Evolutionary conservation across 1,140 invertebrate species (phyloP).

Genomic region (Oncopeltus fasciatus): DNA sequence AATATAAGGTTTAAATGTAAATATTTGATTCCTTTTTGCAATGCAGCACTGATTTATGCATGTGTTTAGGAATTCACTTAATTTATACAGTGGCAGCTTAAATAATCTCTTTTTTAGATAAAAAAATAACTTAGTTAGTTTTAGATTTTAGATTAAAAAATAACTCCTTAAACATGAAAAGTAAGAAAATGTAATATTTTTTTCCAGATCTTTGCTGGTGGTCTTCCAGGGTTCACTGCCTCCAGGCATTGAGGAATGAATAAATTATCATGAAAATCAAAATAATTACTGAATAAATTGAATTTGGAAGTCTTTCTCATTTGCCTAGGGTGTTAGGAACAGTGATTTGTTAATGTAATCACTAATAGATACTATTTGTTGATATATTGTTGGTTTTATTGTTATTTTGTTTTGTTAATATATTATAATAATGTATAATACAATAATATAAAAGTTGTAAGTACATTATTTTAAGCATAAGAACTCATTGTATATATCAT

Average conservation of each 20-base stretch:
- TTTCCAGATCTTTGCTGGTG: not conserved
- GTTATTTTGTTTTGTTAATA: not conserved
- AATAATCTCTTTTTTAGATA: not conserved
- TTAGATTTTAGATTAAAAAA: not conserved
- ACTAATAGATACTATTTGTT: not conserved
- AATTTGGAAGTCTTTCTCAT: not conserved
- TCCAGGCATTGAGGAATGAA: not conserved
- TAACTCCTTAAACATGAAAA: not conserved
- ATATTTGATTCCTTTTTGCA: no score
- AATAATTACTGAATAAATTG: not conserved
- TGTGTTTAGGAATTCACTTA: not conserved
- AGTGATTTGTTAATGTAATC: not conserved
- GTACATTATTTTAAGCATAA: not conserved
- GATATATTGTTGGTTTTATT: not conserved
- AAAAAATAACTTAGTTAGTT: not conserved
- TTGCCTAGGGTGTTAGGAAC: not conserved
- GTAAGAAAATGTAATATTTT: not conserved
- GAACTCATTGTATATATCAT: not conserved
- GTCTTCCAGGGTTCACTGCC: constrained; percentile 5
- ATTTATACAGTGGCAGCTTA: not conserved
- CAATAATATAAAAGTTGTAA: not conserved
- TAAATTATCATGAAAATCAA: not conserved
- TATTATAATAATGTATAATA: not conserved
- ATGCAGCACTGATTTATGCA: no score
- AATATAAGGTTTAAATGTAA: no score